Evolutionary conservation across 2,888 invertebrate species (phyloP).

Genomic region (Galeopsomyia nigrocyanea): DNA sequence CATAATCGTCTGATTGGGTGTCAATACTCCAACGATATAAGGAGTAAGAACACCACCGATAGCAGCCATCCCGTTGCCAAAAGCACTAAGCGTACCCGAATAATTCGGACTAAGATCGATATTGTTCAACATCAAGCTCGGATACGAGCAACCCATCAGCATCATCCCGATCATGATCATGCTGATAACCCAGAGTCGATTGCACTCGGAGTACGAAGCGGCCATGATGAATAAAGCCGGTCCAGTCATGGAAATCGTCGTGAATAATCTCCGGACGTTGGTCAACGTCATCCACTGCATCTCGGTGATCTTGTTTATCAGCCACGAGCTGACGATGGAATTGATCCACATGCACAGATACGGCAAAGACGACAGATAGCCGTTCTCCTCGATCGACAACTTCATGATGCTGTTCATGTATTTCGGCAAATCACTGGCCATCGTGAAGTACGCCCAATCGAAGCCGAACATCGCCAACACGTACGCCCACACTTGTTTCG

Average conservation of each 20-base stretch:
- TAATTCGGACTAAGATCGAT: constrained; percentile 65
- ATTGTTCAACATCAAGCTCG: constrained; percentile 63
- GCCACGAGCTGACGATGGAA: constrained; percentile 28
- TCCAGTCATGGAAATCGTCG: constrained; percentile 20
- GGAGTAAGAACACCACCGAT: constrained; percentile 78
- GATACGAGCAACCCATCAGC: constrained; percentile 64
- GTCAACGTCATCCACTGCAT: constrained; percentile 13
- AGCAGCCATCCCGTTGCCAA: constrained; percentile 74
- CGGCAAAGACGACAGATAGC: constrained; percentile 61
- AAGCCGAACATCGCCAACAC: constrained; percentile 70
- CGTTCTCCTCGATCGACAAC: constrained; percentile 63
- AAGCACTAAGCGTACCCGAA: constrained; percentile 63
- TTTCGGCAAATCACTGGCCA: constrained; percentile 55
- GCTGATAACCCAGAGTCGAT: constrained; percentile 55
- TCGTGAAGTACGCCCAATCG: constrained; percentile 50
- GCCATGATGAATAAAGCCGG: constrained; percentile 37
- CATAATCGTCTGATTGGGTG: constrained; percentile 68
- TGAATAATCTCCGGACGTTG: constrained; percentile 29
- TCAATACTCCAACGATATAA: constrained; percentile 75
- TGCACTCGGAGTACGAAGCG: constrained; percentile 42
- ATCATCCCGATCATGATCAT: constrained; percentile 64
- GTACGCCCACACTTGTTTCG: constrained; percentile 78
- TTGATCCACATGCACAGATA: constrained; percentile 56
- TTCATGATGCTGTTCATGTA: constrained; percentile 60
- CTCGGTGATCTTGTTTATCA: constrained; percentile 10